Base-by-base conservation (phyloP, 2,797 vertebrate genomes). In the Cirrhinus mrigala region DNA sequence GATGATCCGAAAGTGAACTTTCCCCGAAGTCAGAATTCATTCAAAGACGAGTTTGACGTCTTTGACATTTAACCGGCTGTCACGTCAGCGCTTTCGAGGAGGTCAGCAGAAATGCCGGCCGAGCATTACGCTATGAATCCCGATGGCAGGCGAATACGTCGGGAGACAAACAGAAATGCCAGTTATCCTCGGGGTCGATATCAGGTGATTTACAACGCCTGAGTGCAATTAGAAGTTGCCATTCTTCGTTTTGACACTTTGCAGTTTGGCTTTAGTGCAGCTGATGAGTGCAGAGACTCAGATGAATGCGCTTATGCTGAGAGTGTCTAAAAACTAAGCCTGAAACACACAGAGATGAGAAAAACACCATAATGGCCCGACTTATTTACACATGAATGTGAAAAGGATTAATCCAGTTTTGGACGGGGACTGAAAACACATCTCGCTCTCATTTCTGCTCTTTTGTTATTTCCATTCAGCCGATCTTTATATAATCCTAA, bases 21-120 rank as follows among this genome's bases (percentile, higher is more conserved):
- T 86, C 90, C 40, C 56, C 50, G 74, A 73, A 77, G 82, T 90
- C 83, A 40, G 29, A 77, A 62, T 86, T 83, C 54, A 88, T 91
- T 90, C 40, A 22, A 68, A 66, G 79, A 56, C 18, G 68, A 74
- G 54, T 20, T 33, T 79, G 80, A 70, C 56, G 82, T 87, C 83
- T 46, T 64, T 89, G 82, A 89, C 86, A 86, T 89, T 84, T 90
- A 71, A 44, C 90, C 74, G 74, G 64, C 76, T 86, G 86, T 83
- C 37, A 70, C 87, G 79, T 87, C 77, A 90, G 87, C 75, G 33
- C 24, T 88, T 87, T 50, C 18, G 52, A 29, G 44, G 86, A 52
- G 73, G 85, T 79, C 11, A 22, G 75, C 46, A 16, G 60, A 16
- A 52, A 6, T 15, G 50, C 15, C 16, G 50, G 50, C 50, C 5